Percentiles rank a stretch among this genome's conserved stretches.
Conservation (phyloP, 2,888 invertebrate species). For the Apocheima hispidaria region DNA sequence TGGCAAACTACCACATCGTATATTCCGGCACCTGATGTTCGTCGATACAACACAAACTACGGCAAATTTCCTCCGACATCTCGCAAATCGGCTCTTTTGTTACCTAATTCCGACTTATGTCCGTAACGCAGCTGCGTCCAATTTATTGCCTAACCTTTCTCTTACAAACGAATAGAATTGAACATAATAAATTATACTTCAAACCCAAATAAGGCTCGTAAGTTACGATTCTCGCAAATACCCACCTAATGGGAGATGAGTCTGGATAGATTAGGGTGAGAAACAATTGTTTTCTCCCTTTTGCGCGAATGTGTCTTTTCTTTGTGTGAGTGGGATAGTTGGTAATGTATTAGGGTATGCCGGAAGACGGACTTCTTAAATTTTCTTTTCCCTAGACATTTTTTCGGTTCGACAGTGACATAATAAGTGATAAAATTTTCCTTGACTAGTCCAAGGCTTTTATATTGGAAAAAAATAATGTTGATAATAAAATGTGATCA, state of each 20-base stretch:
- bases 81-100: conserved; percentile 79
- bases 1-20: conserved; percentile 3
- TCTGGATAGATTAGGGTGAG: conserved; percentile 72
- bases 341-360: conserved; percentile 42
- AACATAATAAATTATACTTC: conserved; percentile 85
- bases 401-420: conserved; percentile 20
- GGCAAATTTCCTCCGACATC: conserved; percentile 50
- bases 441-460: conserved; percentile 5
- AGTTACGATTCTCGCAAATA: conserved; percentile 75
- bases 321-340: conserved; percentile 27
- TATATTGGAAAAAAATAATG: neutral
- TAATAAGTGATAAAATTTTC: conserved; percentile 13
- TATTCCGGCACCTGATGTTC: conserved; percentile 15
- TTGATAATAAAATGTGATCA: neutral
- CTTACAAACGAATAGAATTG: conserved; percentile 77
- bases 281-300: conserved; percentile 49
- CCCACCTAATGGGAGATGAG: conserved; percentile 76
- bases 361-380: conserved; percentile 35
- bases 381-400: conserved; percentile 32
- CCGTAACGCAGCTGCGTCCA: conserved; percentile 80
- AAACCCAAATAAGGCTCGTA: conserved; percentile 82
- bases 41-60: conserved; percentile 27
- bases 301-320: conserved; percentile 18
- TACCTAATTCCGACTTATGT: conserved; percentile 81
- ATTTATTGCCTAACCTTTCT: conserved; percentile 83